Evolutionary conservation across 2,888 invertebrate species (phyloP), one percentile per base, ranked within the genome.

Genomic region (Gortyna flavago): DNA sequence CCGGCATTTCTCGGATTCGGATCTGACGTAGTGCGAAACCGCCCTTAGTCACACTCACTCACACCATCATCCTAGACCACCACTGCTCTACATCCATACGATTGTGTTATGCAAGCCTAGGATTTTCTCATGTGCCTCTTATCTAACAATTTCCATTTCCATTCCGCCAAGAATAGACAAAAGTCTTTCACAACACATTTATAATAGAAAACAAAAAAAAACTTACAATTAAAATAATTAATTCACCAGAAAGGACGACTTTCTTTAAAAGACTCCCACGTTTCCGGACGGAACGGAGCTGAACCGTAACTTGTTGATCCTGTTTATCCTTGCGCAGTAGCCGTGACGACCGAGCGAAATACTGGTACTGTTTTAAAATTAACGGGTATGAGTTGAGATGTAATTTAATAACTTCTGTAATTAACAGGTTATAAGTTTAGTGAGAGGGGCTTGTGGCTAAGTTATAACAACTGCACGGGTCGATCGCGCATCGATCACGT

Each of bases 301-400:
- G 79, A 83, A 83, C 84, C 83, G 79, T 79, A 64, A 65, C 66
- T n/a, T 0, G 68, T 38, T 75, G 70, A 78, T 79, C 86, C 78
- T 66, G 68, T 75, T 86, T 79, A 78, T 86, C 83, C 79, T 86
- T 67, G 72, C 51, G 16, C 83, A 8, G 54, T 18, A 21, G 0
- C 86, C 86, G 61, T 84, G 75, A 86, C 83, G 69, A 38, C 29
- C 35, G 71, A 69, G 29, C 65, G 64, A 48, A 82, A 21, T 74
- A 64, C 62, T n/a, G 48, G 41, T 71, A 41, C 77, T 83, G 68
- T 83, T 76, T 75, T 57, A 35, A 66, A 69, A 54, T 69, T 29
- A 35, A 77, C 51, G 35, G 25, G n/a, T 48, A 32, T 48, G 48
- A 51, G 16, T 51, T 35, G 25, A 9, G 51, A 48, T 32, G 21